Conservation (phyloP, 2,888 invertebrate species). For the Oxystoma pomonae region DNA sequence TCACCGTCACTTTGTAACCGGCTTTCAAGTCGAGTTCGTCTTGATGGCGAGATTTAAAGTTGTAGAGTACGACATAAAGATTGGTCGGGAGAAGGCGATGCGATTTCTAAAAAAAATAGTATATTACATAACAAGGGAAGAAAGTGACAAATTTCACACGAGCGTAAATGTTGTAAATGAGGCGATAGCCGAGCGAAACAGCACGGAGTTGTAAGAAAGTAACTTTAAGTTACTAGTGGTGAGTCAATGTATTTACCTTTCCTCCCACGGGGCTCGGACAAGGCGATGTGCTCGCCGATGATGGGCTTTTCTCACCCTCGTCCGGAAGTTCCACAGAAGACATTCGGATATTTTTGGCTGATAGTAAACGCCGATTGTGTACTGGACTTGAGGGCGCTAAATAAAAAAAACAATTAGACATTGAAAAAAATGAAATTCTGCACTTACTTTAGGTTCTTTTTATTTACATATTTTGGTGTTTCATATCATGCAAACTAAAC, state of each 20-base stretch:
- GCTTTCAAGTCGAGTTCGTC: slow-evolving; percentile 93
- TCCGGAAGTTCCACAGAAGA: slow-evolving; percentile 92
- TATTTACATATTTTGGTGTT: too few species aligned
- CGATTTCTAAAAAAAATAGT: slow-evolving; percentile 73
- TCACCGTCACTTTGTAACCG: slow-evolving; percentile 86
- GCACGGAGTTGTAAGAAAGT: too few species aligned
- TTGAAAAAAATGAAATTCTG: too few species aligned
- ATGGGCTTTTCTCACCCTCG: slow-evolving; percentile 85
- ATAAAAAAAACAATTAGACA: too few species aligned
- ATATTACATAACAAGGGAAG: too few species aligned
- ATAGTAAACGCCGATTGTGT: slow-evolving; percentile 76
- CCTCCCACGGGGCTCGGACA: slow-evolving; percentile 77
- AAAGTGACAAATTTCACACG: too few species aligned
- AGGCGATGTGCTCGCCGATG: slow-evolving; percentile 89
- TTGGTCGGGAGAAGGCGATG: slow-evolving; percentile 85
- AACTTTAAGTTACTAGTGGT: too few species aligned
- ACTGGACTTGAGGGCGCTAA: slow-evolving; percentile 89
- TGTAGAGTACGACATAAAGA: slow-evolving; percentile 90
- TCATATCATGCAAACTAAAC: too few species aligned
- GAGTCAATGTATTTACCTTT: slow-evolving; percentile 14
- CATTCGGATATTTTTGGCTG: slow-evolving; percentile 80
- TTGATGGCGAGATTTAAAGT: slow-evolving; percentile 90
- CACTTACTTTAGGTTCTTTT: too few species aligned
- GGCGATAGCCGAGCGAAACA: too few species aligned
- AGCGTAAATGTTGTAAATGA: too few species aligned